Percentiles rank a stretch among this genome's conserved stretches.
Conservation (phyloP, 2,113 vertebrate species). For the Gymnarchus niloticus region DNA sequence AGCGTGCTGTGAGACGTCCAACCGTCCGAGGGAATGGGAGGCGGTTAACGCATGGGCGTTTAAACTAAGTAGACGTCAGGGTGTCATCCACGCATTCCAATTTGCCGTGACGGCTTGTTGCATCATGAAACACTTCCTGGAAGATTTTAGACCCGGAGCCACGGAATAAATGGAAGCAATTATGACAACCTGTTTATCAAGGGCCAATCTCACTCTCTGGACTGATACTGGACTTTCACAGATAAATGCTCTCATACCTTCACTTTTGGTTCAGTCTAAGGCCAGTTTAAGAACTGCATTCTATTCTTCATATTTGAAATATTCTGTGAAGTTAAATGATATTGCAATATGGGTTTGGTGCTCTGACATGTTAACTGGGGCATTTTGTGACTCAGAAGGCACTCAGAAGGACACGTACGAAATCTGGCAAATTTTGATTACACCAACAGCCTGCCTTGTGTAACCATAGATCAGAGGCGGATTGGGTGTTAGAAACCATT, state of each 20-base stretch:
- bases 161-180: neutral
- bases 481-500: neutral
- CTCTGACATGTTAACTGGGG: neutral
- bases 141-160: slow-evolving; percentile 4
- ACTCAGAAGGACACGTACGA: neutral
- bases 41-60: neutral
- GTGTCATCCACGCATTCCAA: neutral
- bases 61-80: slow-evolving; percentile 13
- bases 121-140: neutral
- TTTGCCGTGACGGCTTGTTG: neutral
- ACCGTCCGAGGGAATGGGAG: neutral
- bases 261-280: neutral
- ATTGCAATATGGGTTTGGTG: neutral
- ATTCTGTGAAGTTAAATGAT: neutral
- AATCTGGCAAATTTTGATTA: neutral
- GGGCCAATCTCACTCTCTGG: neutral
- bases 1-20: neutral
- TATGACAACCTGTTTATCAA: neutral
- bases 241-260: neutral
- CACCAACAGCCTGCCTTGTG: neutral
- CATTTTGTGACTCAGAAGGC: neutral
- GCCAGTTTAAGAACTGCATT: neutral
- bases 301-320: neutral
- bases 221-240: neutral
- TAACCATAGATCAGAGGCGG: too few relatives aligned